Base-by-base conservation (phyloP, 35 echinoderm and acorn worm species). In the Holothuria glaberrima region DNA sequence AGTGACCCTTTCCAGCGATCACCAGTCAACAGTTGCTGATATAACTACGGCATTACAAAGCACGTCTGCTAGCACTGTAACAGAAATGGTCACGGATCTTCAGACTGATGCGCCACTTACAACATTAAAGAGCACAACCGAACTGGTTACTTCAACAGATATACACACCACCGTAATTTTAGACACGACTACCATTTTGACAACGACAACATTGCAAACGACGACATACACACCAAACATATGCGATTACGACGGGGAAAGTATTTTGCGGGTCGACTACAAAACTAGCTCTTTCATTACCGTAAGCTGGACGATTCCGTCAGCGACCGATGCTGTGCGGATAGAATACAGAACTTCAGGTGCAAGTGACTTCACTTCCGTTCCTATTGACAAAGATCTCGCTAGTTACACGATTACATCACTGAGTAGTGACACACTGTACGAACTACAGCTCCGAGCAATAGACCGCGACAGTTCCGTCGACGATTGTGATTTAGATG, bases 321-420 rank as follows among this genome's bases (percentile, higher is more conserved):
- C 27, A 33, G 52, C 21, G 18, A 61, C 80, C 5, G 54, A 84
- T 30, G 33, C 59, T 20, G 31, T 61, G 19, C n/a, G 80, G 80
- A 60, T 84, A 24, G 80, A 84, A 63, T 84, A 84, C 20, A 48
- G 80, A 61, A 48, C 57, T 6, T 59, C 80, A 14, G 57, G 57
- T 57, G 58, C 80, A 0, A 54, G 30, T 56, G 52, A 61, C 25
- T 84, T 58, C 27, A 84, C 59, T 38, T 84, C 80, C 9, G 24
- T 59, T 22, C 24, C n/a, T 3, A 54, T 84, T 26, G 80, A 84
- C 80, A 84, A 84, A 84, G 80, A 84, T 63, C 58, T 84, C 46
- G 33, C 80, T n/a, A 33, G 32, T 63, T 84, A 61, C 59, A 84
- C 80, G 56, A 30, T 84, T 26, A 34, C 80, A 20, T 62, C 80